These are phyloP conservation scores for Caenorhabditis doughertyi DNA, from an alignment of 2,888 invertebrate genomes.

Conservation along the genomic window DNA sequence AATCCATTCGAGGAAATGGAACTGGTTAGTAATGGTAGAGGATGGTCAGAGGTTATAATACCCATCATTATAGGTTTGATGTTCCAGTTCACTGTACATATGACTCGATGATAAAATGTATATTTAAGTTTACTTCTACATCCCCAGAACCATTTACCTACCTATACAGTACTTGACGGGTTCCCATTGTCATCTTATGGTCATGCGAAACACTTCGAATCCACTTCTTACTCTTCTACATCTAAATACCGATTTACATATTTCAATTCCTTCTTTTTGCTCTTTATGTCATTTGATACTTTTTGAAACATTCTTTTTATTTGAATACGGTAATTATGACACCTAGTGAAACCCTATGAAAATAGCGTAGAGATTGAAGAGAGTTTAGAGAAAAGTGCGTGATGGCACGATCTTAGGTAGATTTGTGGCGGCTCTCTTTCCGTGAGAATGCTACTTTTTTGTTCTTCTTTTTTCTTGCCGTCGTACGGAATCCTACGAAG, in stretches of 20 bases:
- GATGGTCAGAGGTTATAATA: slow-evolving; percentile 53
- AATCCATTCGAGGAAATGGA: slow-evolving; percentile 27
- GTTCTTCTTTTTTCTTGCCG: slow-evolving; percentile 16
- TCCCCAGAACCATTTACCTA: slow-evolving; percentile 44
- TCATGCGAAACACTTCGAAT: slow-evolving; percentile 39
- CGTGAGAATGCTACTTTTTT: slow-evolving; percentile 36
- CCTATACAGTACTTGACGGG: slow-evolving; percentile 14
- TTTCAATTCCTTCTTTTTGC: not conserved
- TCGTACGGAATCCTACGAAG: not conserved
- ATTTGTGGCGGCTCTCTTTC: slow-evolving; percentile 4
- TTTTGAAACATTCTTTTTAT: slow-evolving; percentile 20
- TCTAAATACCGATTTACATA: not conserved
- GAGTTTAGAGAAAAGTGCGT: slow-evolving; percentile 33
- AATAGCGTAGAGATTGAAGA: slow-evolving; percentile 8
- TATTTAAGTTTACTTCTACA: not conserved
- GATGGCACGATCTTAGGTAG: slow-evolving; percentile 43
- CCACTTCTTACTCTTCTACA: slow-evolving; percentile 19
- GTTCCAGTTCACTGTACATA: slow-evolving; percentile 41
- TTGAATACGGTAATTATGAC: slow-evolving; percentile 62
- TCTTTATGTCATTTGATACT: slow-evolving; percentile 25
- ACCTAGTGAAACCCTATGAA: slow-evolving; percentile 6
- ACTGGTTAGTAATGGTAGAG: slow-evolving; percentile 49
- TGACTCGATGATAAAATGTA: not conserved
- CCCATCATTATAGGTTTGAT: slow-evolving; percentile 43
- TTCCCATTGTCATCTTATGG: slow-evolving; percentile 33